Conservation (phyloP, 1,140 invertebrate species). For the Drosophila ercepeae region DNA sequence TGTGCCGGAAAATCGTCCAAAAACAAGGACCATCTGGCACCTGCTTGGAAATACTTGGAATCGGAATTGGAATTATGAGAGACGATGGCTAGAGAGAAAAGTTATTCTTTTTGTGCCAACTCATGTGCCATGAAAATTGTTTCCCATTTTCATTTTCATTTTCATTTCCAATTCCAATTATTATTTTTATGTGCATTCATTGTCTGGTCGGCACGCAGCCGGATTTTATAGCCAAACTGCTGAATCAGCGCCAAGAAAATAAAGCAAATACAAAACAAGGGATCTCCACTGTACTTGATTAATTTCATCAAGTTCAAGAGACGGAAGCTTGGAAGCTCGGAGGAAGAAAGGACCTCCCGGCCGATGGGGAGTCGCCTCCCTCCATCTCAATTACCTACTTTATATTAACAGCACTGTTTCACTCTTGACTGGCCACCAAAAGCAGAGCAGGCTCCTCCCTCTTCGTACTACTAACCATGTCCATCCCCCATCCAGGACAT, state of each 20-base stretch:
- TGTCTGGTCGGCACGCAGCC: slow-evolving; percentile 59
- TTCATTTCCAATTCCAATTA: slow-evolving; percentile 74
- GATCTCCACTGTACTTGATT: slow-evolving; percentile 71
- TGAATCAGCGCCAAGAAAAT: slow-evolving; percentile 61
- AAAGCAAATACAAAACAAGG: slow-evolving; percentile 8
- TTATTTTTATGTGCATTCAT: slow-evolving; percentile 81
- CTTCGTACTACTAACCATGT: not conserved
- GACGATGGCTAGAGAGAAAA: slow-evolving; percentile 8
- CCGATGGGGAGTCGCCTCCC: not conserved
- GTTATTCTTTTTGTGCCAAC: slow-evolving; percentile 47
- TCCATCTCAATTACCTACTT: slow-evolving; percentile 73
- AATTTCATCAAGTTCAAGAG: slow-evolving; percentile 72
- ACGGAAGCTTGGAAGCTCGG: not conserved
- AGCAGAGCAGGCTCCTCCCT: not conserved
- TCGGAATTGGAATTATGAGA: slow-evolving; percentile 34
- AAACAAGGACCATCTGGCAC: slow-evolving; percentile 51
- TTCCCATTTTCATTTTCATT: slow-evolving; percentile 59
- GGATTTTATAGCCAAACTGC: slow-evolving; percentile 66
- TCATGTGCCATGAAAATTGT: slow-evolving; percentile 76
- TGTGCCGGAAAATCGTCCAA: slow-evolving; percentile 16
- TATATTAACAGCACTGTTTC: slow-evolving; percentile 70
- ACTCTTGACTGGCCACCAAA: slow-evolving; percentile 50
- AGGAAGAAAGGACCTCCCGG: no score
- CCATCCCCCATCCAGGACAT: slow-evolving; percentile 27
- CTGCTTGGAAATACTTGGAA: not conserved